Percentiles rank a stretch among this genome's conserved stretches.
phyloP scores from a whole-genome alignment of 2,797 vertebrate species.

The Yasuhikotakia modesta region DNA sequence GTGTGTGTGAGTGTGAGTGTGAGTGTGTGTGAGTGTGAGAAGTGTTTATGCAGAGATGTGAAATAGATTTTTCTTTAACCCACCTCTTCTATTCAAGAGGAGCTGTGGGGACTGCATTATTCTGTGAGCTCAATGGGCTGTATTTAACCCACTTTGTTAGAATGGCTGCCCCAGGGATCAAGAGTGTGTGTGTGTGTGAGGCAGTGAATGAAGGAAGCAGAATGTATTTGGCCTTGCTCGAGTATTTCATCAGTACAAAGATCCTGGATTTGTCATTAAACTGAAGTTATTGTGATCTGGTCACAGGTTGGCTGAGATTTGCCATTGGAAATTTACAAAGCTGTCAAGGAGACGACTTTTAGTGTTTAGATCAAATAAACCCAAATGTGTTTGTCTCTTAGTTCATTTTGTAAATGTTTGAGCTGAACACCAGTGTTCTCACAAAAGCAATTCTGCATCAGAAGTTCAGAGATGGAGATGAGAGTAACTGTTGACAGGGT shows the following conservation, averaged over 20 bases:
- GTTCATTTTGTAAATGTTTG: neutral
- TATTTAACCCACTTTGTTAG: constrained; percentile 55
- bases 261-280: constrained; percentile 38
- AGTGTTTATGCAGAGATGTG: constrained; percentile 48
- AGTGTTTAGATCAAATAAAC: neutral
- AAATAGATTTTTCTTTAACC: constrained; percentile 46
- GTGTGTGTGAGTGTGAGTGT: constrained; percentile 39
- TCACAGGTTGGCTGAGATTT: constrained; percentile 27
- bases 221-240: constrained; percentile 12
- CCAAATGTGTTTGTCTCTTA: neutral
- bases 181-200: constrained; percentile 35
- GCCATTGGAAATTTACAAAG: constrained; percentile 34
- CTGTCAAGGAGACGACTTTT: constrained; percentile 24
- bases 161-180: constrained; percentile 32
- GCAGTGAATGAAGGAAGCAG: constrained; percentile 40
- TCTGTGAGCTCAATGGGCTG: constrained; percentile 48
- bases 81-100: constrained; percentile 48
- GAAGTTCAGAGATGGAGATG: neutral
- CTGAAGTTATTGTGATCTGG: constrained; percentile 27
- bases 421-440: neutral
- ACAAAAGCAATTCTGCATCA: neutral
- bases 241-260: constrained; percentile 20
- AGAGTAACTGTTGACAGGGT: neutral
- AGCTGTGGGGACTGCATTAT: constrained; percentile 52
- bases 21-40: constrained; percentile 40